A percentile compares a stretch with the other conserved stretches of the same genome.
Conservation (phyloP, 2,113 vertebrate genomes). For the Lycaon pictus region DNA sequence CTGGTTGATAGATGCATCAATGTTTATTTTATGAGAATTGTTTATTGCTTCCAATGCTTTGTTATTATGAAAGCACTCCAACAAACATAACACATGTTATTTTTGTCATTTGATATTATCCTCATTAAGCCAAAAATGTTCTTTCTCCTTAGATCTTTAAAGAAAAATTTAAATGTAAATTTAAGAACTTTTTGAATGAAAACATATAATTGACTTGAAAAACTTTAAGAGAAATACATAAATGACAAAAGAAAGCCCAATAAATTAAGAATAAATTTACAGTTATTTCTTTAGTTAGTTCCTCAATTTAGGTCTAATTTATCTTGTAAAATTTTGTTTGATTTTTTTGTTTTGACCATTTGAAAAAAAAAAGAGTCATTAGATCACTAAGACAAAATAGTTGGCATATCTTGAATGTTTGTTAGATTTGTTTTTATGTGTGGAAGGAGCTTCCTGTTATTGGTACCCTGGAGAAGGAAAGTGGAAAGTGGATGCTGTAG, state of each 20-base stretch:
- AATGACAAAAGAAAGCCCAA: background rate
- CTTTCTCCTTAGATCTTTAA: background rate
- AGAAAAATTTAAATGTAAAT: background rate
- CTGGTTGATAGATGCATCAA: background rate
- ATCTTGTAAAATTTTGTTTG: background rate
- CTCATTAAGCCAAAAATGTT: background rate
- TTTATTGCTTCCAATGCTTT: background rate
- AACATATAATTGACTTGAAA: background rate
- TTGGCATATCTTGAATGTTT: background rate
- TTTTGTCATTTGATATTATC: background rate
- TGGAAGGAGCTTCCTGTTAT: background rate
- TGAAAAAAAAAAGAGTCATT: background rate
- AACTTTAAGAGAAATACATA: background rate
- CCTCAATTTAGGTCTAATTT: background rate
- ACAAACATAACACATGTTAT: background rate
- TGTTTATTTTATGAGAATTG: background rate
- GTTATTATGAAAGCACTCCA: background rate
- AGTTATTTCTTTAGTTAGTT: background rate
- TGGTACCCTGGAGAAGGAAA: background rate
- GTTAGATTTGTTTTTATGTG: background rate
- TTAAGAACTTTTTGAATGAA: constrained; percentile 17
- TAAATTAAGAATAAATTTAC: background rate
- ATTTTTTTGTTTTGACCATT: background rate
- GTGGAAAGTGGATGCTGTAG: accelerated
- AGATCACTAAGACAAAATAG: background rate